Evolutionary conservation across 2,888 invertebrate species (phyloP).

Genomic region (Caprella mutica): DNA sequence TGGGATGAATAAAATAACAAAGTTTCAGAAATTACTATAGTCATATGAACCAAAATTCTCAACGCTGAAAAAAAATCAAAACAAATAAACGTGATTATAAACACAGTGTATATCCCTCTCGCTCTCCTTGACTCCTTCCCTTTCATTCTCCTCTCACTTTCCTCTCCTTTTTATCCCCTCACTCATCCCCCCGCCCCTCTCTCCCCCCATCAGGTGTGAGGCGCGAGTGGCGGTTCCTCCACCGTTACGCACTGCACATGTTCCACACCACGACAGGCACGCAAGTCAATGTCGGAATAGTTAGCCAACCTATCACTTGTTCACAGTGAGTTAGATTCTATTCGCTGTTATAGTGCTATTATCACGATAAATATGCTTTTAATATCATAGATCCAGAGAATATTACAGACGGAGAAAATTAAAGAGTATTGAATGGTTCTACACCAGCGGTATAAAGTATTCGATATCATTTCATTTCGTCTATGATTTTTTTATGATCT

Average conservation of each 20-base stretch:
- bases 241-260: conserved; percentile 67
- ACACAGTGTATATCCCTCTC: too few species aligned
- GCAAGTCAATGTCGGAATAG: conserved; percentile 56
- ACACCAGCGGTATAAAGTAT: too few species aligned
- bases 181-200: too few species aligned
- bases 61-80: not conserved
- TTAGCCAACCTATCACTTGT: conserved; percentile 60
- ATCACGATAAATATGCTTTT: not conserved
- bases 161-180: too few species aligned
- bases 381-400: too few species aligned
- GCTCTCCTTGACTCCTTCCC: too few species aligned
- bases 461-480: too few species aligned
- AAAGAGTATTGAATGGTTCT: too few species aligned
- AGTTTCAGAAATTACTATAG: not conserved
- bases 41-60: not conserved
- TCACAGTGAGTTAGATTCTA: conserved; percentile 39
- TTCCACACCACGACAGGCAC: conserved; percentile 59
- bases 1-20: not conserved
- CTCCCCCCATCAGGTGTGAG: too few species aligned
- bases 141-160: too few species aligned
- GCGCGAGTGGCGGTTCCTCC: conserved; percentile 61
- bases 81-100: not conserved
- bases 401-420: too few species aligned
- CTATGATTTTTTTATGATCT: too few species aligned
- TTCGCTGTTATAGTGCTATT: not conserved